phyloP scores from a whole-genome alignment of 2,797 vertebrate genomes.

The Phalloptychus januarius region DNA sequence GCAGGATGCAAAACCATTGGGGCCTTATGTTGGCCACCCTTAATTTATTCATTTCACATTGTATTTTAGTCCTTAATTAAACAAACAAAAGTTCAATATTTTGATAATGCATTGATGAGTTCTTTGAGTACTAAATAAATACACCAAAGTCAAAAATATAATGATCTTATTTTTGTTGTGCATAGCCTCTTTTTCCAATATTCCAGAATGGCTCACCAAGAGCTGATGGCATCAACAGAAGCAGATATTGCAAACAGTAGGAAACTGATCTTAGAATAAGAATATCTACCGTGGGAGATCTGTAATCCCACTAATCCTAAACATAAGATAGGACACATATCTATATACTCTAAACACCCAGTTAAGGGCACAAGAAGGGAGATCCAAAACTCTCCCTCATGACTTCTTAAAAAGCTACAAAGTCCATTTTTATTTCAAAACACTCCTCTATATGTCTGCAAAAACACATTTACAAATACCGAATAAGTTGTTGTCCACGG shows the following conservation, averaged over 20 bases:
- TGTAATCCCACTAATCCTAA: conserved; percentile 40
- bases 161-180: neutral
- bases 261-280: conserved; percentile 16
- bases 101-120: neutral
- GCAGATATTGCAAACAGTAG: conserved; percentile 16
- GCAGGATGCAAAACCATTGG: neutral
- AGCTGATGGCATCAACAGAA: conserved; percentile 12
- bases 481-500: conserved; percentile 19
- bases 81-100: neutral
- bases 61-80: neutral
- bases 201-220: neutral
- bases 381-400: conserved; percentile 4
- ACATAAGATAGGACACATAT: conserved; percentile 7
- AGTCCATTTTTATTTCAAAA: conserved; percentile 9
- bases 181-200: neutral
- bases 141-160: neutral
- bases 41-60: neutral
- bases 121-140: neutral
- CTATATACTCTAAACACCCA: neutral
- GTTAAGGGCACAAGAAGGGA: conserved; percentile 20
- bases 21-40: neutral
- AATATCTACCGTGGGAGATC: conserved; percentile 26
- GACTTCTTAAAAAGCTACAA: conserved; percentile 19
- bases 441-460: neutral
- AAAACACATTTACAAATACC: neutral